A percentile compares a stretch with the other conserved stretches of the same genome.
These are phyloP conservation scores for Peucedramus taeniatus DNA, from an alignment of 2,113 vertebrate genomes.

Conservation along the genomic window DNA sequence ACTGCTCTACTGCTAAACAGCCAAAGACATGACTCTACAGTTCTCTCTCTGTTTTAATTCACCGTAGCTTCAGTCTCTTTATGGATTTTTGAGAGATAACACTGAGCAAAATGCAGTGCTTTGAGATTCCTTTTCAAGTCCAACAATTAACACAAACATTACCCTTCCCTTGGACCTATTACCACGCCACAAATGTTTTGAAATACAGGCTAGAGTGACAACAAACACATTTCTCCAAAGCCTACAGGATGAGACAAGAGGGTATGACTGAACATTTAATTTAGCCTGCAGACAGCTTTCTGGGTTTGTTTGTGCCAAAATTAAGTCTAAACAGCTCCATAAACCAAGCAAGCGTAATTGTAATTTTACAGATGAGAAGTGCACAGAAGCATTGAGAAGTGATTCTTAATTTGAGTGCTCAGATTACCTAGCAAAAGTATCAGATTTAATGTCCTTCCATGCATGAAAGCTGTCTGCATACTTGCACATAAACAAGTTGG, in stretches of 20 bases:
- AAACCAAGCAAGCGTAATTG: background rate
- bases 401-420: background rate
- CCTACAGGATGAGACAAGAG: background rate
- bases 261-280: background rate
- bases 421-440: background rate
- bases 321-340: background rate
- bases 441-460: background rate
- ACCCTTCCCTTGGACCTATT: background rate
- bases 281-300: conserved; percentile 8
- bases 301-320: background rate
- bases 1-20: background rate
- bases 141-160: background rate
- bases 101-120: background rate
- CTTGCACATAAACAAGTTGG: background rate
- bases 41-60: background rate
- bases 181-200: background rate
- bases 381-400: background rate
- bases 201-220: conserved; percentile 16
- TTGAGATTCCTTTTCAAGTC: background rate
- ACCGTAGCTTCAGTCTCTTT: background rate
- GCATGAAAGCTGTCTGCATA: background rate
- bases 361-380: background rate
- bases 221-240: background rate
- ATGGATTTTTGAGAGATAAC: background rate
- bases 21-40: background rate